Evolutionary conservation across 2,797 vertebrate genomes (phyloP).

Genomic region (Micropoecilia bifurca): DNA sequence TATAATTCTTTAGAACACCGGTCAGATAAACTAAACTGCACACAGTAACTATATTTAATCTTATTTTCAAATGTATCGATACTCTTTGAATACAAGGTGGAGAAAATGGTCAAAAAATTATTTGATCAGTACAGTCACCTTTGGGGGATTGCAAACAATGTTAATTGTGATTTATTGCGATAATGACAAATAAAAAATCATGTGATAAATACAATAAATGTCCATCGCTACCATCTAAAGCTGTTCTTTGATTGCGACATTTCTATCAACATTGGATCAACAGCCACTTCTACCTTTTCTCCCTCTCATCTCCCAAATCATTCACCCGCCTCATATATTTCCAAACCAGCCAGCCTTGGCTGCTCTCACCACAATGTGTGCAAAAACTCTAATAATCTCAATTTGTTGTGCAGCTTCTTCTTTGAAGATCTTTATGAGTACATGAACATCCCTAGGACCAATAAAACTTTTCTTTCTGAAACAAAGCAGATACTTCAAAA

Average conservation of each 20-base stretch:
- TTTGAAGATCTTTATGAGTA: constrained; percentile 14
- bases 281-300: constrained; percentile 59
- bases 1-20: no score
- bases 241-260: constrained; percentile 71
- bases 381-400: constrained; percentile 8
- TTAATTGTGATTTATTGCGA: no score
- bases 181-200: no score
- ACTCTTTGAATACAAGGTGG: no score
- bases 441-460: constrained; percentile 3
- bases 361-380: constrained; percentile 30
- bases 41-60: no score
- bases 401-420: constrained; percentile 5
- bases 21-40: no score
- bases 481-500: constrained; percentile 29
- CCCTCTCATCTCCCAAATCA: constrained; percentile 22
- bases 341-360: constrained; percentile 36
- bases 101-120: no score
- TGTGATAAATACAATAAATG: no score
- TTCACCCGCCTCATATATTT: constrained; percentile 9
- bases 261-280: constrained; percentile 78
- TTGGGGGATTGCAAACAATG: no score
- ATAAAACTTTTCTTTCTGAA: constrained; percentile 13
- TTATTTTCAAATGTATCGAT: no score
- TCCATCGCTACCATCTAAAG: constrained; percentile 48
- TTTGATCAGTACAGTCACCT: no score